Base-by-base conservation (phyloP, 2,113 vertebrate species). In the Poeciliopsis retropinna region DNA sequence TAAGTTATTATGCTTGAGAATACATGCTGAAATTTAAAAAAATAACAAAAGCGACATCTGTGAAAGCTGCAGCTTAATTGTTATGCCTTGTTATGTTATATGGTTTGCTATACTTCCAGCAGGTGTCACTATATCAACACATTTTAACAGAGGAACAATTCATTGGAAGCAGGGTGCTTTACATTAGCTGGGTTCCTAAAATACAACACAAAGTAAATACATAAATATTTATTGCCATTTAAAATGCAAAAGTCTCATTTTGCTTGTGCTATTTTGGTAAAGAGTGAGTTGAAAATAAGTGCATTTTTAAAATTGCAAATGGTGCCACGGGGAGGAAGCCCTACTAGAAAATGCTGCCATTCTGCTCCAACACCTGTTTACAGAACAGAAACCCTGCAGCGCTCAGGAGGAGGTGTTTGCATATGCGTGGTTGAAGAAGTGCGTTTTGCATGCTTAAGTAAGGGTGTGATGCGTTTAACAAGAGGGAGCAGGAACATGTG, bases 101-200 rank as follows among this genome's bases (percentile, higher is more conserved):
- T 4, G 84, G 39, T 75, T 12, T 15, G 14, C 4, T 2, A 4
- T 44, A 32, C 5, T 8, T 68, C 89, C 91, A 91, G 70, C 64
- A 87, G 90, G 80, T 15, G 86, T 75, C 91, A 85, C 71, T 74
- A 74, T 6, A 76, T 66, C 78, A 76, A 51, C 68, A 84, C 60
- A 37, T 37, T 73, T 88, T 1, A 67, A 29, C 47, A 41, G 29
- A 15, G 70, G 31, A 1, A 3, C 64, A 11, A 57, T 6, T 41
- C 29, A 25, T 0, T 13, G 0, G 10, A 69, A 73, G 62, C 54
- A 60, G 15, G 5, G 39, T 64, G 70, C 47, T 72, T 81, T 69
- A 63, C 80, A 77, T 75, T 31, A n/a, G 28, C 31, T 61, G 60
- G 39, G 30, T 44, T 80, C 77, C 68, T 72, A 67, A 83, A 87